phyloP scores from a whole-genome alignment of 2,797 vertebrate species.

The Gymnoscopelus microlampas region DNA sequence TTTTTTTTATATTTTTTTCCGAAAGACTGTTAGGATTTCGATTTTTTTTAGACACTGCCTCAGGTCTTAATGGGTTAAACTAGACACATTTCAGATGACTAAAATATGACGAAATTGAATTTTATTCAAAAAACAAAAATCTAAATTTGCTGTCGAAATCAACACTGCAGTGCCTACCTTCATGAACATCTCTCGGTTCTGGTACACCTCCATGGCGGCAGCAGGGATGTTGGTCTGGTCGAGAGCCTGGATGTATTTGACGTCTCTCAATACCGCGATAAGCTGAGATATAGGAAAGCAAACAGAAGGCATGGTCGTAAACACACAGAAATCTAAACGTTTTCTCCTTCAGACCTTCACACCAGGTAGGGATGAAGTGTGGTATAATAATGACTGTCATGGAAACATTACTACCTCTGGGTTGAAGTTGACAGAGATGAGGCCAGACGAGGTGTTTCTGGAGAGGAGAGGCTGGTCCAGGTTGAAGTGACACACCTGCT shows the following conservation, averaged over 20 bases:
- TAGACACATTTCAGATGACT: no score
- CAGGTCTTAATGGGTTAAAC: no score
- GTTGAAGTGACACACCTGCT: constrained; percentile 82
- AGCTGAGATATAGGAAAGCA: constrained; percentile 70
- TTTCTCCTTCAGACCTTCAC: no score
- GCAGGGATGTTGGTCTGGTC: constrained; percentile 77
- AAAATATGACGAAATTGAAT: no score
- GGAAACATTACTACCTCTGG: constrained; percentile 71
- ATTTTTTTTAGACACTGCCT: no score
- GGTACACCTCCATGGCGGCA: constrained; percentile 79
- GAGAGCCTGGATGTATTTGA: constrained; percentile 84
- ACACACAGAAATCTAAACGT: not conserved
- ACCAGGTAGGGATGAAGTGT: no score
- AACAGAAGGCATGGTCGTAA: constrained; percentile 14
- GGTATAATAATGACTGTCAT: not conserved
- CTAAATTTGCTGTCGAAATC: no score
- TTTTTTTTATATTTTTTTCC: no score
- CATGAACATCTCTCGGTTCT: constrained; percentile 80
- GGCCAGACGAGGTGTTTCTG: constrained; percentile 67
- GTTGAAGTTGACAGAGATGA: constrained; percentile 87
- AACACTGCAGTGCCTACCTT: constrained; percentile 71
- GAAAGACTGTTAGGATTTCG: no score
- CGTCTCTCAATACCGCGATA: constrained; percentile 84
- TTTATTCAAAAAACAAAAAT: no score
- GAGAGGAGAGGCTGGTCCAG: constrained; percentile 84